These are phyloP conservation scores for Lagenorhynchus albirostris DNA, from an alignment of 2,113 vertebrate genomes.

Conservation along the genomic window DNA sequence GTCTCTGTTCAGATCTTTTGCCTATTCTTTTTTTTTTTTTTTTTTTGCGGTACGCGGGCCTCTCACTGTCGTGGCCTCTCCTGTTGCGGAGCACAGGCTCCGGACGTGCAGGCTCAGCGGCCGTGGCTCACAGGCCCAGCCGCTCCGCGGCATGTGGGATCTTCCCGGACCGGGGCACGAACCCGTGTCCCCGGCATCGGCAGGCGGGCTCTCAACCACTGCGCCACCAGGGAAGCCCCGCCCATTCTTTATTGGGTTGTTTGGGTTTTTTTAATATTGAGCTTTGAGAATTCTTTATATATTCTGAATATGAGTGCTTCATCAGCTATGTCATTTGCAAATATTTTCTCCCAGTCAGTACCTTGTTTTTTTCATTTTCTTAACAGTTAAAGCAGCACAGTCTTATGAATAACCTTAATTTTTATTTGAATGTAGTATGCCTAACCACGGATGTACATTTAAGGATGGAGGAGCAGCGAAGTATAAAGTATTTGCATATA, in stretches of 20 bases:
- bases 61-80: too few relatives aligned
- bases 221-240: too few relatives aligned
- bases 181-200: too few relatives aligned
- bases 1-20: not conserved
- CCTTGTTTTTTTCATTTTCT: not conserved
- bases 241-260: not conserved
- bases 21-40: not conserved
- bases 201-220: too few relatives aligned
- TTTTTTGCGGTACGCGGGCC: too few relatives aligned
- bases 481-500: not conserved
- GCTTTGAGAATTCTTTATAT: not conserved
- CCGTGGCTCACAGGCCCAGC: too few relatives aligned
- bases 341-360: not conserved
- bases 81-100: too few relatives aligned
- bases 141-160: fast-evolving
- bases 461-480: not conserved
- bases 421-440: not conserved
- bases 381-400: not conserved
- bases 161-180: too few relatives aligned
- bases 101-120: too few relatives aligned
- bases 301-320: not conserved
- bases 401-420: not conserved
- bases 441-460: not conserved
- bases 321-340: not conserved
- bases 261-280: not conserved